Percentiles rank a stretch among this genome's conserved stretches.
phyloP scores from a whole-genome alignment of 2,888 invertebrate genomes.

The Hypomecis punctinalis region DNA sequence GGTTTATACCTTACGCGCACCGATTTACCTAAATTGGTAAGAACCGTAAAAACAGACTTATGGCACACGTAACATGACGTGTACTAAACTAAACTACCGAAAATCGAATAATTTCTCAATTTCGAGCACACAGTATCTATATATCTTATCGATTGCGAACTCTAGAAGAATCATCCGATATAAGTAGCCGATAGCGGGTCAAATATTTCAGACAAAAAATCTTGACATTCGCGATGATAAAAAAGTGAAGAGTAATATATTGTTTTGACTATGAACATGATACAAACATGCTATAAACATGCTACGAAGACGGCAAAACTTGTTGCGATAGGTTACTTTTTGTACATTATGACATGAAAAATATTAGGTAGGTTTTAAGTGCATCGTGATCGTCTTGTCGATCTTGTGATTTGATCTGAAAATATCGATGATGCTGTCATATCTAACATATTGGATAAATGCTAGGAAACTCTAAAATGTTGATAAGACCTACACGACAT shows the following conservation, averaged over 20 bases:
- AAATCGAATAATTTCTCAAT: slow-evolving; percentile 6
- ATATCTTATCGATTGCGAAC: slow-evolving; percentile 41
- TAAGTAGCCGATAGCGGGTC: slow-evolving; percentile 30
- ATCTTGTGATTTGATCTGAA: too few relatives aligned
- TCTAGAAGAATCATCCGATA: slow-evolving; percentile 35
- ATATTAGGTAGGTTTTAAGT: too few relatives aligned
- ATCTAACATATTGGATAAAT: too few relatives aligned
- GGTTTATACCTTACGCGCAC: not conserved
- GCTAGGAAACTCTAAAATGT: too few relatives aligned
- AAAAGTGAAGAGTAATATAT: slow-evolving; percentile 4
- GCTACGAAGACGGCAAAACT: too few relatives aligned
- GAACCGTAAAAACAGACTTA: slow-evolving; percentile 3
- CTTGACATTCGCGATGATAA: slow-evolving; percentile 43
- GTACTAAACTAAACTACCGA: slow-evolving; percentile 17
- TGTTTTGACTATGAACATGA: too few relatives aligned
- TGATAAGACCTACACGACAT: too few relatives aligned
- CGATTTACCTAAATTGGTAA: slow-evolving; percentile 9
- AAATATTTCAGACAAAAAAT: slow-evolving; percentile 32
- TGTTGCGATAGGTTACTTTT: not conserved
- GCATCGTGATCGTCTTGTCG: too few relatives aligned
- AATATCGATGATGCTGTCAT: too few relatives aligned
- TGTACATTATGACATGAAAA: not conserved
- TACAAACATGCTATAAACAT: too few relatives aligned
- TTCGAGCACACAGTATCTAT: not conserved
- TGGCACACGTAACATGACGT: slow-evolving; percentile 8